These are phyloP conservation scores for Drosophila suzukii DNA, from an alignment of 1,140 invertebrate species.

Conservation along the genomic window DNA sequence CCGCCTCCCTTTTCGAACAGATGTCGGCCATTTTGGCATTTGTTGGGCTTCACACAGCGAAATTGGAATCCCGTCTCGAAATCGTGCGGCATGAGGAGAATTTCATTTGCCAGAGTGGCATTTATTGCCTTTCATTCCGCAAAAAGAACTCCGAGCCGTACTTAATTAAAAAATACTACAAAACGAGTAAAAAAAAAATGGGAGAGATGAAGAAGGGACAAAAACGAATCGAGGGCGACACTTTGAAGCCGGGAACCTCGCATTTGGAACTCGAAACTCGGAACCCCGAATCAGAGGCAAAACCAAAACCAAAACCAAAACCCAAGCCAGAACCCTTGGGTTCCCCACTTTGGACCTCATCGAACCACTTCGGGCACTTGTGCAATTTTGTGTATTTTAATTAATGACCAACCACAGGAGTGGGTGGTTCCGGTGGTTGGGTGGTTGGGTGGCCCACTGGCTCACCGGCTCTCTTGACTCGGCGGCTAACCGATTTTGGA, in stretches of 20 bases:
- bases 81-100: conserved; percentile 22
- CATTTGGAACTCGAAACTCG: neutral
- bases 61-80: conserved; percentile 22
- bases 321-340: neutral
- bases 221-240: conserved; percentile 35
- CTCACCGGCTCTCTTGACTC: conserved; percentile 11
- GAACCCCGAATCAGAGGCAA: neutral
- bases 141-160: conserved; percentile 22
- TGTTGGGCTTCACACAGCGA: conserved; percentile 51
- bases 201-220: neutral
- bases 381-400: conserved; percentile 68
- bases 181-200: conserved; percentile 4
- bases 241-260: conserved; percentile 34
- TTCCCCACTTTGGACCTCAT: conserved; percentile 13
- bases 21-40: conserved; percentile 76
- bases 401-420: conserved; percentile 56
- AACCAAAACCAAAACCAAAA: neutral
- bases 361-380: conserved; percentile 48
- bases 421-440: neutral
- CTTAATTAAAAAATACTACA: conserved; percentile 52
- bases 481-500: conserved; percentile 14
- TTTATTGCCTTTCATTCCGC: conserved; percentile 49
- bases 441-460: neutral
- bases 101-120: conserved; percentile 59
- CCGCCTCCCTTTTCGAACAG: conserved; percentile 17